A percentile compares a stretch with the other conserved stretches of the same genome.
Conservation (phyloP, 2,888 invertebrate genomes). For the Sphecodes monilicornis region DNA sequence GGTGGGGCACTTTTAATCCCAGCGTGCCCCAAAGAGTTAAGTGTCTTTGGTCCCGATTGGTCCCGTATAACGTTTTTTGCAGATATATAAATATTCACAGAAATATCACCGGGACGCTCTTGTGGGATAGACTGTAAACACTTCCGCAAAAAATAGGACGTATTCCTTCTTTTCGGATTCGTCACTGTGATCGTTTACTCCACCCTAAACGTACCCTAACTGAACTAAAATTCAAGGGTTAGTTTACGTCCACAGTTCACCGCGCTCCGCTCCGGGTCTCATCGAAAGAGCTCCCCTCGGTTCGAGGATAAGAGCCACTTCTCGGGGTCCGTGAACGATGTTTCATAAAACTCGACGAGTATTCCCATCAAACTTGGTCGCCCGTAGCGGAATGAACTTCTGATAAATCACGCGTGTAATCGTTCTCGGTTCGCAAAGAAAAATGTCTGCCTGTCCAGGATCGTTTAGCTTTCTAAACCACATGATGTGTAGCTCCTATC, state of each 20-base stretch:
- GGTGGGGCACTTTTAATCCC: too few relatives aligned
- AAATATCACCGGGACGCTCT: too few relatives aligned
- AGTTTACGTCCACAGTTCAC: background rate
- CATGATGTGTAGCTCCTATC: background rate
- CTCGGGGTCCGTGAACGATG: background rate
- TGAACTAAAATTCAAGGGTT: background rate
- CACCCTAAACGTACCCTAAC: background rate
- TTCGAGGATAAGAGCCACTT: background rate
- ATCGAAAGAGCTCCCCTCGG: background rate
- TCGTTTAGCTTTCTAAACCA: background rate
- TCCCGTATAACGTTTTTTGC: too few relatives aligned
- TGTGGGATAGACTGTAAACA: too few relatives aligned
- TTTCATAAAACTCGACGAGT: background rate
- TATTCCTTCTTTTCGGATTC: background rate
- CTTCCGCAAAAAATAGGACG: background rate
- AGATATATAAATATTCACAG: too few relatives aligned
- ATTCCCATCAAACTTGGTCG: slow-evolving; percentile 7
- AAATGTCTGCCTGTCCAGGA: background rate
- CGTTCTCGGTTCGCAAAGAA: background rate
- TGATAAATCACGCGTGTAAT: background rate
- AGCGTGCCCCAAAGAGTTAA: too few relatives aligned
- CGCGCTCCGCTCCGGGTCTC: background rate
- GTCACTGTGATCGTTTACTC: background rate
- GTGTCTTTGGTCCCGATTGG: too few relatives aligned
- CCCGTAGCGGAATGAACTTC: background rate